Evolutionary conservation across 2,888 invertebrate genomes (phyloP).

Genomic region (Rhagonycha fulva): DNA sequence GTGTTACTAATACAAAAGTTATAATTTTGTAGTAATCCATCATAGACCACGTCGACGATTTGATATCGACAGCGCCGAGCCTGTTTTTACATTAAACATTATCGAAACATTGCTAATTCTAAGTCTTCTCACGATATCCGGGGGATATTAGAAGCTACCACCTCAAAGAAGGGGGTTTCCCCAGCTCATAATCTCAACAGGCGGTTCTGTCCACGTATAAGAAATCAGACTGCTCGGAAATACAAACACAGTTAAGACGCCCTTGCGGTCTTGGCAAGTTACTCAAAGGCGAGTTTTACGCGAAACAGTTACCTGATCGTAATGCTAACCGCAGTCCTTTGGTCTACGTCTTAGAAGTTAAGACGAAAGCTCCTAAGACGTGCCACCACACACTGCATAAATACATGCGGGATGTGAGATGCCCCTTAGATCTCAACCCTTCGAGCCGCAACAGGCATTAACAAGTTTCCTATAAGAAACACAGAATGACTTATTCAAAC

Average conservation of each 20-base stretch:
- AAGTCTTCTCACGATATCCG: constrained; percentile 32
- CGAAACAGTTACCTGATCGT: constrained; percentile 50
- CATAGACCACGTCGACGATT: constrained; percentile 47
- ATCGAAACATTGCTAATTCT: constrained; percentile 31
- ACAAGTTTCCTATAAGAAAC: constrained; percentile 44
- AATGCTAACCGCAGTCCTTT: constrained; percentile 50
- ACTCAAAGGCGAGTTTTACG: constrained; percentile 48
- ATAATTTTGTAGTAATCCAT: constrained; percentile 41
- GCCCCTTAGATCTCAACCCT: constrained; percentile 34
- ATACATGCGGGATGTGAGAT: constrained; percentile 42
- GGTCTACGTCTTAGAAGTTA: constrained; percentile 43
- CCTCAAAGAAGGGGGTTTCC: constrained; percentile 16
- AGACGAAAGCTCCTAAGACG: constrained; percentile 38
- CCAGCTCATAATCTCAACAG: constrained; percentile 34
- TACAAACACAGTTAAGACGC: constrained; percentile 39
- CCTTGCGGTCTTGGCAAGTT: constrained; percentile 39
- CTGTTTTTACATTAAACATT: constrained; percentile 34
- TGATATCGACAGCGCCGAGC: constrained; percentile 38
- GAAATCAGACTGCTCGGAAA: constrained; percentile 37
- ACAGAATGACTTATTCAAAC: constrained; percentile 44
- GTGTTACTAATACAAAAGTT: neutral
- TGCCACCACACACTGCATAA: constrained; percentile 43
- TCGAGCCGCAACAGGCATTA: constrained; percentile 38
- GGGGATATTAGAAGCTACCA: constrained; percentile 33
- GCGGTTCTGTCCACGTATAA: constrained; percentile 36